A percentile compares a stretch with the other conserved stretches of the same genome.
These are phyloP conservation scores for Oscheius sp. DNA, from an alignment of 2,888 invertebrate genomes.

Conservation along the genomic window DNA sequence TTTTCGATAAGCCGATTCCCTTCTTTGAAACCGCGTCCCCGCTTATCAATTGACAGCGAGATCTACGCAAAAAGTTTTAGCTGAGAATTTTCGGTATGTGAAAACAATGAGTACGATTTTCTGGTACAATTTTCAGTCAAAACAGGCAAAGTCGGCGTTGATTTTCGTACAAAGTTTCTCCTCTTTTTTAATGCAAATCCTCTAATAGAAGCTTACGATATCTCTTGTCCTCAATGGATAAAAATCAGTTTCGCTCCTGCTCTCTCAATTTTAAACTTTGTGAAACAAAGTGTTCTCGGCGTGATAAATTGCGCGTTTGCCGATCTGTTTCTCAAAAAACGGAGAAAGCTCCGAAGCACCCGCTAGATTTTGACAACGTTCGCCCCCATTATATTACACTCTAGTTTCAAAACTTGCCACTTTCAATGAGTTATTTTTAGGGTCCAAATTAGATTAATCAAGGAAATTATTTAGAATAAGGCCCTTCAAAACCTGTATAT, in stretches of 20 bases:
- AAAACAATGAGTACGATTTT: no score
- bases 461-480: constrained; percentile 10
- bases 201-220: no score
- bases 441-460: background rate
- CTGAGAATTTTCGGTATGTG: no score
- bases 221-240: no score
- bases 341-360: background rate
- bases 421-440: background rate
- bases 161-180: no score
- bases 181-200: no score
- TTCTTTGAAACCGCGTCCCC: background rate
- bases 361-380: background rate
- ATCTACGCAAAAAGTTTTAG: no score
- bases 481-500: constrained; percentile 29
- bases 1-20: background rate
- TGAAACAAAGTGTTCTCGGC: background rate
- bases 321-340: background rate
- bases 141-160: no score
- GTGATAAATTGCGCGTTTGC: constrained; percentile 8
- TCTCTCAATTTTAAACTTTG: background rate
- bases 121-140: no score
- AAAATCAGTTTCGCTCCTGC: no score
- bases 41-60: no score
- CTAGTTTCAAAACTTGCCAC: background rate
- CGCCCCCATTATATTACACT: constrained; percentile 17